Evolutionary conservation across 2,113 vertebrate species (phyloP).

Genomic region (Pelodiscus sinensis): DNA sequence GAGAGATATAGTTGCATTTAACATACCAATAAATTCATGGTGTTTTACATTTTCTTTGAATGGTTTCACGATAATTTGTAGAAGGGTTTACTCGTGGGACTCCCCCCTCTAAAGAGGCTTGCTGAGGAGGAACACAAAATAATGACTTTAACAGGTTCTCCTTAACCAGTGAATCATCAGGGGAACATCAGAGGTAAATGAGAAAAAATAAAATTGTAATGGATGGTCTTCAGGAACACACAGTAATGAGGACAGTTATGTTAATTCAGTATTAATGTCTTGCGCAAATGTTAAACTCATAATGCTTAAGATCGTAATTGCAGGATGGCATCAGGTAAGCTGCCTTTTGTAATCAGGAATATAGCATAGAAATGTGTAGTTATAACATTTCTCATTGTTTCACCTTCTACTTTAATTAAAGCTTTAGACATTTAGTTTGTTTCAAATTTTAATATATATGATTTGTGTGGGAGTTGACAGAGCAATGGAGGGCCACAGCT

Average conservation of each 20-base stretch:
- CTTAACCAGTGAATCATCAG: neutral
- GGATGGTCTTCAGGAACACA: neutral
- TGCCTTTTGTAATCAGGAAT: neutral
- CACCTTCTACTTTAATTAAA: neutral
- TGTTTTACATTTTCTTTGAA: neutral
- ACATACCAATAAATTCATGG: neutral
- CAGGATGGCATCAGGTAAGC: neutral
- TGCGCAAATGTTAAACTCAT: neutral
- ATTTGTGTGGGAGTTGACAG: neutral
- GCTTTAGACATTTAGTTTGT: neutral
- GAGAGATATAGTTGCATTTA: neutral
- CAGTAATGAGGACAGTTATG: neutral
- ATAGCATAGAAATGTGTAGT: neutral
- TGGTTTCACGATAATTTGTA: neutral
- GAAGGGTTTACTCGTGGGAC: neutral
- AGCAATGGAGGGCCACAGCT: neutral
- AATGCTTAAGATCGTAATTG: neutral
- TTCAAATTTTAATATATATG: neutral
- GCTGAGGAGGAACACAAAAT: neutral
- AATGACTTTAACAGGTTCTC: neutral
- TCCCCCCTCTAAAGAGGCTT: neutral
- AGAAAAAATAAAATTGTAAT: neutral
- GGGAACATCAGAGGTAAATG: neutral
- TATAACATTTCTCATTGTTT: too few relatives aligned
- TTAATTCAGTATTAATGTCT: neutral